Evolutionary conservation across 1,140 invertebrate genomes (phyloP).

Genomic region (Pseudoatta argentina): DNA sequence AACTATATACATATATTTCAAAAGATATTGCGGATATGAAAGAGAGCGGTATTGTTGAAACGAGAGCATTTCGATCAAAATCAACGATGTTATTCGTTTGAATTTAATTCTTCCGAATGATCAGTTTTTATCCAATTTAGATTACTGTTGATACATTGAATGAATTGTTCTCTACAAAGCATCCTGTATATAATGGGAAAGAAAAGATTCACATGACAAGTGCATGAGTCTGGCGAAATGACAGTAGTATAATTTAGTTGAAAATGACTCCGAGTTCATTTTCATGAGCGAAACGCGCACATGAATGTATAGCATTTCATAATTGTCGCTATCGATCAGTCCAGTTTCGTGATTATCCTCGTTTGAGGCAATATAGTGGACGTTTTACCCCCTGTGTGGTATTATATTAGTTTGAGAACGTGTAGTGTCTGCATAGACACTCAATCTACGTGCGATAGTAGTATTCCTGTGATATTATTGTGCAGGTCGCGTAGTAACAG

Average conservation of each 20-base stretch:
- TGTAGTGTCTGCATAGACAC: constrained; percentile 77
- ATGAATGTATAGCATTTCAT: constrained; percentile 45
- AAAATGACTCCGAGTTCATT: constrained; percentile 9
- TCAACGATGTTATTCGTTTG: background rate
- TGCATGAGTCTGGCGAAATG: background rate
- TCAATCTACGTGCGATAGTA: constrained; percentile 78
- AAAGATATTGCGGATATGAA: background rate
- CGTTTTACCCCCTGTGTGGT: constrained; percentile 77
- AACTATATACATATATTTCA: background rate
- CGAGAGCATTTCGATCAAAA: background rate
- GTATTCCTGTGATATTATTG: constrained; percentile 80
- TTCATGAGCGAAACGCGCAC: constrained; percentile 6
- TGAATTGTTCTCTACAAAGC: background rate
- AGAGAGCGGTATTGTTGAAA: background rate
- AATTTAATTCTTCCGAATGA: background rate
- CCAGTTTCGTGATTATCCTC: constrained; percentile 34
- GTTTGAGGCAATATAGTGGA: constrained; percentile 28
- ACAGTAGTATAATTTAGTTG: background rate
- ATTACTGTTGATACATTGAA: background rate
- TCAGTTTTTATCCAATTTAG: background rate
- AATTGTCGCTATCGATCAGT: constrained; percentile 50
- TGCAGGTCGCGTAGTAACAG: constrained; percentile 76
- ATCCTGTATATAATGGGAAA: background rate
- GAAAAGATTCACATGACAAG: background rate
- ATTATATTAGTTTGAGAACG: constrained; percentile 81